A percentile compares a stretch with the other conserved stretches of the same genome.
phyloP scores from a whole-genome alignment of 2,113 vertebrate genomes.

The Megaceryle torquata region DNA sequence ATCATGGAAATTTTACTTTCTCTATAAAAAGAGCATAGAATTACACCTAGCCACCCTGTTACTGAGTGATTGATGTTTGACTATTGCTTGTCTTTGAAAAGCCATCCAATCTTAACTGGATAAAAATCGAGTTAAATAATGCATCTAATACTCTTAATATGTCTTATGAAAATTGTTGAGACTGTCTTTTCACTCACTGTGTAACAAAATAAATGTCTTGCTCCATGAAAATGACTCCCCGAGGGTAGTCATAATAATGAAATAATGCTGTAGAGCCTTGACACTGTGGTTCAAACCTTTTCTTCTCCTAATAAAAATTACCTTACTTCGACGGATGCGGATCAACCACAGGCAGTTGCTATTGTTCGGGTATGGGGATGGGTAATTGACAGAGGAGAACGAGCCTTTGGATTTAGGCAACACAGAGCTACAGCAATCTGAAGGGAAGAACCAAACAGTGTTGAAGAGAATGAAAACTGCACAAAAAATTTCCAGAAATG shows the following conservation, averaged over 20 bases:
- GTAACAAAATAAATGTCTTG: background rate
- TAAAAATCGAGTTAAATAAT: background rate
- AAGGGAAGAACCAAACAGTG: background rate
- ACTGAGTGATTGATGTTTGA: background rate
- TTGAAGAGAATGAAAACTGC: background rate
- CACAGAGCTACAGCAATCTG: slow-evolving; percentile 64
- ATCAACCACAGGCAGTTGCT: slow-evolving; percentile 67
- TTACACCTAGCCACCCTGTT: background rate
- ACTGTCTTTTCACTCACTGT: background rate
- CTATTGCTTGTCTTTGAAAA: background rate
- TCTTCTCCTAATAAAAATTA: slow-evolving; percentile 22
- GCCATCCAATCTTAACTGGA: background rate
- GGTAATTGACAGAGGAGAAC: slow-evolving; percentile 49
- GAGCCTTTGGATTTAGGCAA: slow-evolving; percentile 42
- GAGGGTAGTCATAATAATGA: background rate
- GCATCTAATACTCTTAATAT: background rate
- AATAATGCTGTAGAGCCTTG: background rate
- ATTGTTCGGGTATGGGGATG: slow-evolving; percentile 42
- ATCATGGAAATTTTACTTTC: background rate
- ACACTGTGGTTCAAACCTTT: background rate
- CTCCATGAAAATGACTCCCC: background rate
- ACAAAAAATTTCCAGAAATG: background rate
- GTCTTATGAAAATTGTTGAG: background rate
- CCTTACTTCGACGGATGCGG: slow-evolving; percentile 44
- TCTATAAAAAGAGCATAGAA: background rate